These are phyloP conservation scores for Micropterix aruncella DNA, from an alignment of 2,888 invertebrate genomes.

Conservation along the genomic window DNA sequence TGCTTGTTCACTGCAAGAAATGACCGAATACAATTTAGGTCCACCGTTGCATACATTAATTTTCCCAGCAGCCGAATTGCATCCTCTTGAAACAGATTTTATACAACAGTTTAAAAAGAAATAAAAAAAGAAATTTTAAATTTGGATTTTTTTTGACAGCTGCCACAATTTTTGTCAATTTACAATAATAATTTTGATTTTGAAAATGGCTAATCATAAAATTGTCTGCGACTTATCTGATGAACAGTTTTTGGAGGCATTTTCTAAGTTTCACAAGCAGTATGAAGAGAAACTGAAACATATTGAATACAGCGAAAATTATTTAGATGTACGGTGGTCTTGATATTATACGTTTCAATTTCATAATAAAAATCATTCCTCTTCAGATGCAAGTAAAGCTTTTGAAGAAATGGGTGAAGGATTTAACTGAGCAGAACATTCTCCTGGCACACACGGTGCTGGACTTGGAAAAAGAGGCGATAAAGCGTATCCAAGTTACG, in stretches of 20 bases:
- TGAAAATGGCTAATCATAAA: too few species aligned
- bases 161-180: too few species aligned
- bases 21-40: slow-evolving; percentile 65
- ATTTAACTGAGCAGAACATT: slow-evolving; percentile 52
- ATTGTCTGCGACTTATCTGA: not conserved
- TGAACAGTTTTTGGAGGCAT: slow-evolving; percentile 25
- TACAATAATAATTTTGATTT: too few species aligned
- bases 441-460: slow-evolving; percentile 50
- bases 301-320: slow-evolving; percentile 37
- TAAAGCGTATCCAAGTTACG: too few species aligned
- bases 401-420: slow-evolving; percentile 36
- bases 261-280: slow-evolving; percentile 43
- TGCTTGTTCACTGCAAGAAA: slow-evolving; percentile 55
- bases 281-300: slow-evolving; percentile 46
- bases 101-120: slow-evolving; percentile 46
- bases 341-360: too few species aligned
- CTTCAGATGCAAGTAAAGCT: too few species aligned
- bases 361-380: too few species aligned
- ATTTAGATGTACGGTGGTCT: too few species aligned
- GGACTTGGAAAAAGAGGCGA: slow-evolving; percentile 52
- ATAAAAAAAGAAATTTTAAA: too few species aligned
- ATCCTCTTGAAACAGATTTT: slow-evolving; percentile 87
- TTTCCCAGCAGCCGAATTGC: slow-evolving; percentile 68
- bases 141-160: too few species aligned
- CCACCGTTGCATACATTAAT: slow-evolving; percentile 89